Conservation (phyloP, 2,797 vertebrate species). For the Phylloscopus collybita region DNA sequence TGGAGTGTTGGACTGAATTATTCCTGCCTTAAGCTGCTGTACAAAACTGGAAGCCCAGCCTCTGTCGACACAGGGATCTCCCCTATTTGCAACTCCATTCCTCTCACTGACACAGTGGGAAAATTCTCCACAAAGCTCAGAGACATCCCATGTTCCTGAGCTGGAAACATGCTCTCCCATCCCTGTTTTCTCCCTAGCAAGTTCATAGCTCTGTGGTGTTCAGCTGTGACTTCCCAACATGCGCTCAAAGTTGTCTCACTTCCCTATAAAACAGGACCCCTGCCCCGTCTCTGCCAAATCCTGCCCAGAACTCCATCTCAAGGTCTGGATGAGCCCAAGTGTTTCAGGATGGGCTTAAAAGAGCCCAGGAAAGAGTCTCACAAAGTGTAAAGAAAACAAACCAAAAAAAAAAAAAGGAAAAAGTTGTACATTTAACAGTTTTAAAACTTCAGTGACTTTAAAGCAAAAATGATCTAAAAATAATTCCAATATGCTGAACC, state of each 20-base stretch:
- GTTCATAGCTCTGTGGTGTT: not conserved
- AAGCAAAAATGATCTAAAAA: not conserved
- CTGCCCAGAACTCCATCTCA: not conserved
- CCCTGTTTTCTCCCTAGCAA: accelerated
- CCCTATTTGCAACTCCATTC: not conserved
- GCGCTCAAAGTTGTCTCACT: too few species aligned
- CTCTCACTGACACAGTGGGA: accelerated
- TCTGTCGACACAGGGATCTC: not conserved
- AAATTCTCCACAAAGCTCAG: not conserved
- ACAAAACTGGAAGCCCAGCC: not conserved
- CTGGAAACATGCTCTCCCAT: not conserved
- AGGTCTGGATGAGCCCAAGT: not conserved
- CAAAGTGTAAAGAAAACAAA: not conserved
- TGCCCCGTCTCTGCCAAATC: not conserved
- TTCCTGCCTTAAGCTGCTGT: not conserved
- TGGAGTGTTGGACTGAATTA: not conserved
- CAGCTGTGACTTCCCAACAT: not conserved
- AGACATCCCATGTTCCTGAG: not conserved
- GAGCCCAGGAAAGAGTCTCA: not conserved
- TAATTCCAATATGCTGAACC: not conserved
- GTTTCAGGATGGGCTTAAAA: not conserved
- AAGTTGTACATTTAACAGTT: too few species aligned
- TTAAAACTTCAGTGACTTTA: not conserved
- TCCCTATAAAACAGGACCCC: not conserved
- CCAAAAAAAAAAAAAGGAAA: accelerated